Evolutionary conservation across 2,888 invertebrate species (phyloP), one percentile per base, ranked within the genome.

Genomic region (Synergus itoensis): DNA sequence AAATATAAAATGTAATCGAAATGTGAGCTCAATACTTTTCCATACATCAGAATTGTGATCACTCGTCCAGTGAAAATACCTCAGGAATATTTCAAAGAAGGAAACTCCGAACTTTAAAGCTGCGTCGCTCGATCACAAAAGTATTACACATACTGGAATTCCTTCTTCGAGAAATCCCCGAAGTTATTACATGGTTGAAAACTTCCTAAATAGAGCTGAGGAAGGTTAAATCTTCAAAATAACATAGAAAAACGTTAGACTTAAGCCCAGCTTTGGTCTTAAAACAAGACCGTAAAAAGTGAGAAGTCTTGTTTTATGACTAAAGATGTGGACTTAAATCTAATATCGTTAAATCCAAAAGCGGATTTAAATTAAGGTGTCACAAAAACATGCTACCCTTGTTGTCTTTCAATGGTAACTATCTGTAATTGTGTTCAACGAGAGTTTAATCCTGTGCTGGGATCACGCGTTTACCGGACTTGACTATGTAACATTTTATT

Each of bases 401-500:
- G 62, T 65, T 76, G 41, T 48, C 28, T 62, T 7, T 57, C 28
- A 12, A 14, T 18, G 16, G 11, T 62, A 80, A 41, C 63, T 53
- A 63, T 48, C 53, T 16, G 16, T 60, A 75, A 73, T 81, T 75
- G 65, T 73, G 60, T n/a, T 65, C 53, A 76, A 75, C 41, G 5
- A 12, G n/a, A 28, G 64, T 57, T 65, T 67, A 77, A 62, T 57
- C 76, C 76, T 67, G 77, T 79, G 62, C 64, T 48, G 28, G 65
- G 14, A 62, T 62, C 62, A 62, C 28, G 21, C 28, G 14, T 28
- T 63, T 79, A 18, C 45, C 48, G 80, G 62, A 80, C 82, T 81
- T 83, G 81, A 79, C 83, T 81, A 85, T 82, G 82, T 83, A 83
- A 85, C 86, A 84, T 86, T 87, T 87, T 87, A 87, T 86, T 85